Evolutionary conservation across 2,888 invertebrate species (phyloP).

Genomic region (Crepidodera aurea): DNA sequence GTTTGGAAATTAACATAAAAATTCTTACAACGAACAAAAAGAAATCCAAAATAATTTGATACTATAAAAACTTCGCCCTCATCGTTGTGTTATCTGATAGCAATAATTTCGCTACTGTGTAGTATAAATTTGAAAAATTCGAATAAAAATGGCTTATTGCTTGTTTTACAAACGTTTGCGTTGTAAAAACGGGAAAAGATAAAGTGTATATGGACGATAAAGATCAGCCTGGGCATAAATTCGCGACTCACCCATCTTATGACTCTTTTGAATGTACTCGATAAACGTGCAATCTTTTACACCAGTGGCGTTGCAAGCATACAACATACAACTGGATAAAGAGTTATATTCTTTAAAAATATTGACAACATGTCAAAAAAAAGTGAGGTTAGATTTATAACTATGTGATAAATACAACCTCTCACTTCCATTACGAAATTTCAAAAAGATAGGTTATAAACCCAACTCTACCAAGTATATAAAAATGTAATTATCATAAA

Average conservation of each 20-base stretch:
- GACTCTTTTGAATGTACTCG: conserved; percentile 25
- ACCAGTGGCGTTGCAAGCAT: conserved; percentile 9
- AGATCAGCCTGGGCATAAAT: conserved; percentile 27
- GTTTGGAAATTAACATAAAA: no score
- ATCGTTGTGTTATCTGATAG: conserved; percentile 14
- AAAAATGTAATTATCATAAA: no score
- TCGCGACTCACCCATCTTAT: conserved; percentile 28
- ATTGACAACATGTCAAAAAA: no score
- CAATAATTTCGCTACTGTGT: conserved; percentile 23
- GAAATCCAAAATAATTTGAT: no score
- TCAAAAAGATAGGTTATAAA: no score
- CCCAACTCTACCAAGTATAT: no score
- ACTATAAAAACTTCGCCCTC: conserved; percentile 9
- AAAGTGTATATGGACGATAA: conserved; percentile 31
- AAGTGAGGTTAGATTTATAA: no score
- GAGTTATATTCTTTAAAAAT: no score
- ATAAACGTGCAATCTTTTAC: conserved; percentile 21
- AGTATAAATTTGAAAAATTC: conserved; percentile 23
- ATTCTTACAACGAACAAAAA: no score
- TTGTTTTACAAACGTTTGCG: conserved; percentile 26
- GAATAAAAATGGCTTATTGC: conserved; percentile 29
- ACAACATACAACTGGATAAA: no score
- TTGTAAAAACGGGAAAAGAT: conserved; percentile 25
- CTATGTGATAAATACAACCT: no score
- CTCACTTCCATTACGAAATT: no score